Evolutionary conservation across 2,888 invertebrate species (phyloP), one percentile per base, ranked within the genome.

Genomic region (Acleris sparsana): DNA sequence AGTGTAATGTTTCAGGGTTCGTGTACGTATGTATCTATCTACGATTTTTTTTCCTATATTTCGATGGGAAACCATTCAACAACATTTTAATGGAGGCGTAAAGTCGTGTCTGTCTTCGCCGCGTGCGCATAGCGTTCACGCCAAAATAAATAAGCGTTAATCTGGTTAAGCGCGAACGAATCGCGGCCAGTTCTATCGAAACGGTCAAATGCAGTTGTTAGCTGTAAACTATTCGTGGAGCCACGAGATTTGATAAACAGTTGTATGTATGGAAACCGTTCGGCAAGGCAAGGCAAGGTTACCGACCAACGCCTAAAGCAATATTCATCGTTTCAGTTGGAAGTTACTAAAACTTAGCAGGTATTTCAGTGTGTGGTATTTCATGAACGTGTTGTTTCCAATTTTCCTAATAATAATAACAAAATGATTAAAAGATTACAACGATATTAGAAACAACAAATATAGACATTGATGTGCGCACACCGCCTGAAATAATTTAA

Each of bases 71-170:
- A 79, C 78, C 77, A 86, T 86, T 83, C 72, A 71, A 73, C 74
- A 75, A 72, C 75, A 78, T 82, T 33, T 33, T 83, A 83, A 86
- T 86, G 77, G 82, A 83, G 73, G 81, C 80, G 83, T 88, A 83
- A 86, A 84, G 75, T 80, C 82, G 75, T 81, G 78, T 91, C 89
- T 86, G 87, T 89, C 90, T 86, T 88, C 91, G 84, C 76, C 82
- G 84, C 77, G 72, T 75, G 86, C 86, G 85, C 88, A 91, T 90
- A 83, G 76, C 72, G 72, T 76, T 80, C 69, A 74, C 80, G 89
- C 89, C 90, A 91, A 91, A 82, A 87, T 87, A 91, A 92, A 91
- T 88, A 92, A 87, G 80, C 87, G 78, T 76, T 78, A 75, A 74
- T 81, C 76, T 74, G 75, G 63, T 60, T 69, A 68, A 72, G 73